Evolutionary conservation across 1,140 invertebrate genomes (phyloP), one percentile per base, ranked within the genome.

Genomic region (Drosophila sp.): DNA sequence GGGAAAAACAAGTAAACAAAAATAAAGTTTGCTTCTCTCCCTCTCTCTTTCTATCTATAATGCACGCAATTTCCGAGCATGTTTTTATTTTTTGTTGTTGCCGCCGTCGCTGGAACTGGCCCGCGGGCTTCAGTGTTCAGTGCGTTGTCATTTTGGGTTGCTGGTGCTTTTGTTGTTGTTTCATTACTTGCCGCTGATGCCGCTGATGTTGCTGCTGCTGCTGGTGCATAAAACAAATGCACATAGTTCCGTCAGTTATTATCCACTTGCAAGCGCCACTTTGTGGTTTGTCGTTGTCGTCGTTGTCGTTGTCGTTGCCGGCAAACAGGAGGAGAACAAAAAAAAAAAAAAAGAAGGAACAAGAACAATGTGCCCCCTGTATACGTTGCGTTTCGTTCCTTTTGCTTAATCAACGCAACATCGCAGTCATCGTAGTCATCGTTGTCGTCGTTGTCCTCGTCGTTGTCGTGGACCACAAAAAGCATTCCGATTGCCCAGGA

Each of bases 171-270:
- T 56, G 57, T 38, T 60, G 17, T 17, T 17, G 17, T 17, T 17
- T 17, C 17, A 17, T 17, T 17, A 17, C 17, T 17, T 17, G 25
- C 30, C n/a, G 10, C 17, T 50, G 60, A 11, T 66, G 7, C 56
- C 6, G 29, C 64, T 70, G 62, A 60, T 72, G 83, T 76, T 87
- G 84, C 80, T 89, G 83, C 89, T 68, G 23, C 44, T 38, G 58
- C 32, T 77, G 72, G 55, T 56, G 83, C 84, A 89, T 76, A 82
- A 87, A 87, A 87, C 84, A 89, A 87, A 87, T 87, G 83, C 83
- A 75, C 76, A 87, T 87, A 87, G 83, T 89, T 87, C 84, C 83
- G 76, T 75, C 81, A 76, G 83, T 83, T 86, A 86, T 86, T 83
- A 86, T 86, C 79, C 83, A 87, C 83, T 86, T 86, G 79, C 79